Base-by-base conservation (phyloP, 2,888 invertebrate genomes). In the Sinopyrophorus schimmeli region DNA sequence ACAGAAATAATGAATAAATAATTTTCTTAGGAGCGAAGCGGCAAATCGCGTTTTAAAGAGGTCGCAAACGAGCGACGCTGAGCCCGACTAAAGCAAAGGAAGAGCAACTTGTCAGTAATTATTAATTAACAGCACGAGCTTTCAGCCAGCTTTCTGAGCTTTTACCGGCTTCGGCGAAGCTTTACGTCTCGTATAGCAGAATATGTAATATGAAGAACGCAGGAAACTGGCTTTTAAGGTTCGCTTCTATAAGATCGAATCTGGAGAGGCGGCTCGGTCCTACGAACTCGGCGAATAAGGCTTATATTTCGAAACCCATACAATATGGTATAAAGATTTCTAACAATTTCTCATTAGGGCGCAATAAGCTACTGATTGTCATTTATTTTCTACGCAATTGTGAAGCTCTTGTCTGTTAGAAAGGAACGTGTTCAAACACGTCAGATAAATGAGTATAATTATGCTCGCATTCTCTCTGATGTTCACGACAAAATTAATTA, bases 41-140 rank as follows among this genome's bases (percentile, higher is more conserved):
- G 52, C 52, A 47, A 51, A 51, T 18, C 2, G 5, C 5, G 17
- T n/a, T 24, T 11, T 31, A 35, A 31, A 14, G 17, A 15, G 11
- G 16, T 24, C 11, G 52, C 41, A 26, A 41, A 10, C 32, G n/a
- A 41, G 41, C 18, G 61, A 67, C 65, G 61, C 62, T 65, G 65
- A 65, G 58, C 63, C 62, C 63, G 60, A 69, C 69, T 68, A 67
- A 65, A 64, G 68, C 70, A 73, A 73, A 73, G 72, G 73, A 73
- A 72, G 72, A 74, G 74, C 74, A 73, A 72, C 74, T 74, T 74
- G 74, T 73, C 74, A 73, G 74, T 75, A 75, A 75, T 75, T 75
- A 75, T 75, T 75, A 75, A 75, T 75, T 75, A 75, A 75, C 75
- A 74, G 72, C 72, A 68, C 70, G 71, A 68, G 72, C 75, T 74